Evolutionary conservation across 2,113 vertebrate species (phyloP), one percentile per base, ranked within the genome.

Genomic region (Indicator indicator): DNA sequence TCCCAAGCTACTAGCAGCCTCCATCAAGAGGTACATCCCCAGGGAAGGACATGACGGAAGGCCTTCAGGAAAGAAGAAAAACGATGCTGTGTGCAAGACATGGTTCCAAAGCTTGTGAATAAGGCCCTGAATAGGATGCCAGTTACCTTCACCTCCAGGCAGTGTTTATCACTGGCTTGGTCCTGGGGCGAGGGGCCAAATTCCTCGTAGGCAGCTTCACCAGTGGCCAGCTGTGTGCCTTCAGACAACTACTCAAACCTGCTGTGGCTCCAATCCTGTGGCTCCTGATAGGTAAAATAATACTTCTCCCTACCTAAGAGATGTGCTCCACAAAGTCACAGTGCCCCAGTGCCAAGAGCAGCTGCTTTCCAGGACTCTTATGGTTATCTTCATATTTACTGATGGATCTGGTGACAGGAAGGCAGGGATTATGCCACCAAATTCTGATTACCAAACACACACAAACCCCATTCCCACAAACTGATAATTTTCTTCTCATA

Each of bases 261-360:
- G 59, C 42, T 6, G 4, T 52, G 64, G 56, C 60, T 75, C 52
- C 0, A 0, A 56, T 64, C 32, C 52, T 4, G 9, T 23, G 32
- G 63, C 56, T 86, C 26, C 21, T 1, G 3, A 85, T 21, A 68
- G 64, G 68, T 42, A 77, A 91, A 96, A 73, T 21, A 58, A 75
- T 69, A 38, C 56, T 88, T 82, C 70, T 89, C 38, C 63, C 82
- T 40, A 81, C 46, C n/a, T 52, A 90, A 64, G 27, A 83, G 62
- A 88, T 60, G 14, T 3, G 32, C 52, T 87, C 12, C 3, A 2
- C 0, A 1, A 88, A 50, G 32, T 76, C 0, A 0, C 52, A 36
- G 42, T 32, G 71, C 52, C 81, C 55, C 52, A 18, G 33, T 68
- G 72, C 75, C 68, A 83, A 74, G 46, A 70, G 26, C 0, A 1